A percentile compares a stretch with the other conserved stretches of the same genome.
Evolutionary conservation across 2,797 vertebrate species (phyloP).

Genomic region (Darevskia nairensis): DNA sequence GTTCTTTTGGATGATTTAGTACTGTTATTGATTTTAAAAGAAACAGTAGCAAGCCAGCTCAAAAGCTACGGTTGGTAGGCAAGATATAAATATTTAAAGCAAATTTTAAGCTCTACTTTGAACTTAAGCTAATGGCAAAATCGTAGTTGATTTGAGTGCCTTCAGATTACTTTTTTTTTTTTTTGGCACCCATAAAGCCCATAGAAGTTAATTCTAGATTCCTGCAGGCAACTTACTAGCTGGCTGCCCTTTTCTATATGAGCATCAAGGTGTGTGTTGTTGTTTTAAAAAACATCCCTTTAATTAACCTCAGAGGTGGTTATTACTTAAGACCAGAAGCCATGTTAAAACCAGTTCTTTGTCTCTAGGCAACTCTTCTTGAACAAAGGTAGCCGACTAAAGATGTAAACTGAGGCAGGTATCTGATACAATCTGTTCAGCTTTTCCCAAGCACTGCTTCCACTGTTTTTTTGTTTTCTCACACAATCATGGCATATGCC

Average conservation of each 20-base stretch:
- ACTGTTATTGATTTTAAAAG: background rate
- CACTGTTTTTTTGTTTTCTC: background rate
- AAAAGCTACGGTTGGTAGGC: background rate
- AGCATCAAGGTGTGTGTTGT: background rate
- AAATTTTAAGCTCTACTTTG: background rate
- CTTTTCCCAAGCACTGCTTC: background rate
- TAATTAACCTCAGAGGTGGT: slow-evolving; percentile 8
- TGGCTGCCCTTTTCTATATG: background rate
- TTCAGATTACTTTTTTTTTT: background rate
- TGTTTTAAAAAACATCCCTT: background rate
- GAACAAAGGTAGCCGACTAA: background rate
- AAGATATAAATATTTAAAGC: background rate
- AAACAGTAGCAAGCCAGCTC: background rate
- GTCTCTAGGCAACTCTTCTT: slow-evolving; percentile 10
- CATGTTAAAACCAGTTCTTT: background rate
- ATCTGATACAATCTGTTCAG: background rate
- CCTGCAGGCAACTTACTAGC: background rate
- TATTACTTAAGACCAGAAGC: slow-evolving; percentile 16
- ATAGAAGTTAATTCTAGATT: background rate
- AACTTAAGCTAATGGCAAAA: background rate
- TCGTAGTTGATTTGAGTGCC: background rate
- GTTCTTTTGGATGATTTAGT: background rate
- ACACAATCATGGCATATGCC: background rate
- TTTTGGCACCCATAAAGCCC: background rate
- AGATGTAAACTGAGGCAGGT: slow-evolving; percentile 7